phyloP scores from a whole-genome alignment of 2,888 invertebrate species.

The Dynastes maya region DNA sequence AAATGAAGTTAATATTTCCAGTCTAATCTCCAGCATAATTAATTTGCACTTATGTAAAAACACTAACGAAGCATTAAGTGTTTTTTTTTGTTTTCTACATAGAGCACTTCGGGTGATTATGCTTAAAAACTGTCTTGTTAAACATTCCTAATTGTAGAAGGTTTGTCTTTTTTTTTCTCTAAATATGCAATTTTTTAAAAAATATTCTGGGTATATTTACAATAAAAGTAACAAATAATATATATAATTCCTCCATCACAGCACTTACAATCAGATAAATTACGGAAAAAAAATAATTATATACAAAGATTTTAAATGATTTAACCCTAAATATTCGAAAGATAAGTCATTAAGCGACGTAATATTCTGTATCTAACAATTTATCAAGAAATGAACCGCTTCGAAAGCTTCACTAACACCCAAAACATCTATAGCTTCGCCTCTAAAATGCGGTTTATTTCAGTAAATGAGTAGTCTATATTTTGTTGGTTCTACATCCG shows the following conservation, averaged over 20 bases:
- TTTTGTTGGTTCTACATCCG: too few relatives aligned
- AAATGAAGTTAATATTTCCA: not conserved
- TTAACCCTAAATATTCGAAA: not conserved
- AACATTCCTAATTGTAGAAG: slow-evolving; percentile 24
- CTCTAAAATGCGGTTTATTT: too few relatives aligned
- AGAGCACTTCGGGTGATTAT: slow-evolving; percentile 50
- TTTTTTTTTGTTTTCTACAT: slow-evolving; percentile 31
- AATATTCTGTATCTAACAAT: not conserved
- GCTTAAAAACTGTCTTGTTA: slow-evolving; percentile 33
- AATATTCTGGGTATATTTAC: slow-evolving; percentile 1
- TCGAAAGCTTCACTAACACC: too few relatives aligned
- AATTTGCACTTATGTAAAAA: slow-evolving; percentile 13
- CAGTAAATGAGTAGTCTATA: too few relatives aligned
- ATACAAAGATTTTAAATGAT: not conserved
- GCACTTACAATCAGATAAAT: slow-evolving; percentile 37
- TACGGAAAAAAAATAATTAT: slow-evolving; percentile 1
- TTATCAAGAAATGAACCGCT: not conserved
- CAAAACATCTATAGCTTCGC: too few relatives aligned
- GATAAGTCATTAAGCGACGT: not conserved
- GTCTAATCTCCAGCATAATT: not conserved
- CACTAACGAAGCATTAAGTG: slow-evolving; percentile 38
- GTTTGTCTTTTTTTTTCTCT: slow-evolving; percentile 20
- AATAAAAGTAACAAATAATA: slow-evolving; percentile 44
- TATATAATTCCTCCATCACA: slow-evolving; percentile 42
- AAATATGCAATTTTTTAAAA: slow-evolving; percentile 9